A percentile compares a stretch with the other conserved stretches of the same genome.
These are phyloP conservation scores for Percina caprodes DNA, from an alignment of 2,113 vertebrate species.

Conservation along the genomic window DNA sequence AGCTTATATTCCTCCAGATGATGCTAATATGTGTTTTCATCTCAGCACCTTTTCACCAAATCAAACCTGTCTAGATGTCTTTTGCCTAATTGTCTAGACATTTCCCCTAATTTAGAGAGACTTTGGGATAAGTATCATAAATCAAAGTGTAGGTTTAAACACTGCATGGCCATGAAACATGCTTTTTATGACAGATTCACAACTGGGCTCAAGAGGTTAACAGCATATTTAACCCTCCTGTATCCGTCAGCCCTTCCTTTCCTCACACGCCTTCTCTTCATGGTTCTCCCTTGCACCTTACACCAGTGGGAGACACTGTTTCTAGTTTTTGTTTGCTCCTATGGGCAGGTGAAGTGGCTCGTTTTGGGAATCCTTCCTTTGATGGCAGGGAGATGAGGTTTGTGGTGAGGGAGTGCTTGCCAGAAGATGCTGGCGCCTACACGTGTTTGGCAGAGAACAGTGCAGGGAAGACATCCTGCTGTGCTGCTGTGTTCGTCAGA, in stretches of 20 bases:
- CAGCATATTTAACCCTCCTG: background rate
- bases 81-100: background rate
- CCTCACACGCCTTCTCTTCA: background rate
- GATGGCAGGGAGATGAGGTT: conserved; percentile 61
- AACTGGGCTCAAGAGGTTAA: background rate
- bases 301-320: background rate
- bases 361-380: conserved; percentile 73
- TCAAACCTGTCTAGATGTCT: background rate
- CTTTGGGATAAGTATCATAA: background rate
- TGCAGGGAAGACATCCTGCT: conserved; percentile 80
- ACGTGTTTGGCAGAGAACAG: conserved; percentile 81
- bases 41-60: no score
- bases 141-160: background rate
- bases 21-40: no score
- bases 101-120: background rate
- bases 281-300: background rate
- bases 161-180: background rate
- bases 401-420: conserved; percentile 80
- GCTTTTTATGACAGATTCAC: background rate
- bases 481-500: conserved; percentile 79
- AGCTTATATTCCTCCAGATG: background rate
- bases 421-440: conserved; percentile 83
- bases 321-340: conserved; percentile 28
- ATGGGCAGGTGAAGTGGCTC: conserved; percentile 75
- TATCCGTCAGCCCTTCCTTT: background rate